Base-by-base conservation (phyloP, 2,113 vertebrate genomes). In the Calonectris borealis region DNA sequence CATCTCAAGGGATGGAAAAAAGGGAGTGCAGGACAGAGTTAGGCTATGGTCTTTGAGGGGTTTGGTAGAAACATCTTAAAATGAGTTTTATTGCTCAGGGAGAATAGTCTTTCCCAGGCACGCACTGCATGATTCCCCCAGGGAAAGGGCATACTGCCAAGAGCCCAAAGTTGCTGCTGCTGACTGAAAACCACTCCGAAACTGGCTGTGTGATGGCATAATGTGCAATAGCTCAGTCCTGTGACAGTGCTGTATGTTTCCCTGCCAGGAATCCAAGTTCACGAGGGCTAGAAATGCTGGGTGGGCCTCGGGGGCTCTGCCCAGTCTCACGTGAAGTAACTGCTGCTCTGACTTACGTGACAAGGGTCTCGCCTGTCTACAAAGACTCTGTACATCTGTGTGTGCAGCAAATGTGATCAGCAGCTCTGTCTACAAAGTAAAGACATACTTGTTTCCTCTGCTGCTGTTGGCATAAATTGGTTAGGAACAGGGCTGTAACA, bases 321-420 rank as follows among this genome's bases (percentile, higher is more conserved):
- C 17, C 27, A 34, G 11, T 49, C 83, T 83, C 3, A 1, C 3
- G 2, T 40, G 44, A 82, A 78, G 44, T 64, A 75, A 36, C 16
- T 7, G 2, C 5, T 72, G 19, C 36, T 46, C 16, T 18, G 22
- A 31, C 19, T 76, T 26, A 27, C 6, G 4, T 6, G 22, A 16
- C 76, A 58, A 86, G 52, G 42, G 24, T 86, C 64, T 70, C 38
- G 7, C 25, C 32, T 66, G 14, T 64, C 40, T 57, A 7, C 31
- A 24, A 27, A 55, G 32, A 9, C 36, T 48, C 12, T 40, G 31
- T 58, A 3, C 2, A 0, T 17, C 17, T 34, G 20, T 58, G 20
- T 7, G 2, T 52, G 32, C 29, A 65, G 25, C 10, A 54, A 83
- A 18, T 4, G 10, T 38, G 78, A 64, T 38, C 44, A 68, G 66